phyloP scores from a whole-genome alignment of 2,113 vertebrate genomes.

The Catharus fuscescens region DNA sequence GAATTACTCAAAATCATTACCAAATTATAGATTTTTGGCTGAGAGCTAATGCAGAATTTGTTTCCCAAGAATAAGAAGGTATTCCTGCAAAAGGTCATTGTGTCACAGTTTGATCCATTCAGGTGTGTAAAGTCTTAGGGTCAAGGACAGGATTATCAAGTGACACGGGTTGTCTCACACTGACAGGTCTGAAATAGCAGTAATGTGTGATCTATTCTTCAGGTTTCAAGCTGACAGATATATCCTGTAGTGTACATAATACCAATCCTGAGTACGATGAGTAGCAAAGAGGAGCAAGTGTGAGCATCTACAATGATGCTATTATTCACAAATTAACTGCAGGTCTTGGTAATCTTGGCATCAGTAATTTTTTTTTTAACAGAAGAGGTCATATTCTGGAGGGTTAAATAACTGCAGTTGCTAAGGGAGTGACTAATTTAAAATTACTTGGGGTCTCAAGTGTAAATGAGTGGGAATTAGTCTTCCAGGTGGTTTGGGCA shows the following conservation, averaged over 20 bases:
- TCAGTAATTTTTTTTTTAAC: not conserved
- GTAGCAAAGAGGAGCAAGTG: not conserved
- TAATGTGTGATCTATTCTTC: not conserved
- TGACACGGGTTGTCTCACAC: not conserved
- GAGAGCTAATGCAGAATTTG: not conserved
- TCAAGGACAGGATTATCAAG: not conserved
- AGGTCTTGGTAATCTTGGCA: not conserved
- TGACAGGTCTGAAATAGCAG: not conserved
- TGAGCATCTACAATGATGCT: not conserved
- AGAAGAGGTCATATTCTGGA: not conserved
- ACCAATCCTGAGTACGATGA: not conserved
- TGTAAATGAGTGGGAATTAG: not conserved
- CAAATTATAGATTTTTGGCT: not conserved
- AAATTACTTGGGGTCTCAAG: not conserved
- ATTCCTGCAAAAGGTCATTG: not conserved
- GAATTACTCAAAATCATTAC: not conserved
- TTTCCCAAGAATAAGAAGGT: not conserved
- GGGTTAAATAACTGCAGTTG: not conserved
- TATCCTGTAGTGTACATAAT: not conserved
- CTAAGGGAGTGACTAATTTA: not conserved
- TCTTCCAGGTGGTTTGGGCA: not conserved
- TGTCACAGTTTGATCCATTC: not conserved
- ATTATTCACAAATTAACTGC: not conserved
- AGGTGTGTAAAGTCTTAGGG: not conserved
- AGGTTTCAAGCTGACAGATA: not conserved